These are phyloP conservation scores for Catocala fraxini DNA, from an alignment of 2,888 invertebrate species.

Conservation along the genomic window DNA sequence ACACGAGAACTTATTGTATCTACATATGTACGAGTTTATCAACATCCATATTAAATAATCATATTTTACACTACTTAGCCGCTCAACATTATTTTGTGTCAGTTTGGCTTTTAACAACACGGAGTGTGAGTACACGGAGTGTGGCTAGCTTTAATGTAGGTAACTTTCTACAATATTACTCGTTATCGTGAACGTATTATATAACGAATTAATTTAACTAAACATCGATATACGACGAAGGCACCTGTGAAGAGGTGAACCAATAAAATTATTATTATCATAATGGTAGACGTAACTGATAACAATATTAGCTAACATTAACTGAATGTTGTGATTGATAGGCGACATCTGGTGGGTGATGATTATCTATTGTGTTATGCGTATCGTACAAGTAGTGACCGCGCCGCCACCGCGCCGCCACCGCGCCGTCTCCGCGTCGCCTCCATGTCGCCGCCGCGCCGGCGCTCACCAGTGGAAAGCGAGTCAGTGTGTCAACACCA, in stretches of 20 bases:
- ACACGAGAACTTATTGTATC: constrained; percentile 8
- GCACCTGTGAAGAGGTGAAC: too few species aligned
- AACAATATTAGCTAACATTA: neutral
- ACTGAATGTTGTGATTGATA: constrained; percentile 9
- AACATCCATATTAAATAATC: neutral
- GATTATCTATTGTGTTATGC: constrained; percentile 43
- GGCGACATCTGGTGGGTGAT: constrained; percentile 33
- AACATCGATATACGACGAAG: too few species aligned
- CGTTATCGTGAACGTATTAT: too few species aligned
- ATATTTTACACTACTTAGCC: neutral
- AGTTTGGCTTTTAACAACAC: too few species aligned
- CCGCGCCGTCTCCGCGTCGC: constrained; percentile 38
- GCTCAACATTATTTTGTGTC: too few species aligned
- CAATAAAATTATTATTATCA: too few species aligned
- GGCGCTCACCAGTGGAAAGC: constrained; percentile 76
- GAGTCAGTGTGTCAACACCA: constrained; percentile 84
- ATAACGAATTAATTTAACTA: too few species aligned
- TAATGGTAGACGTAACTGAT: neutral
- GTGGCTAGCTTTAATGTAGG: too few species aligned
- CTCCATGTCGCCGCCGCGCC: neutral
- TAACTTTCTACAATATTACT: too few species aligned
- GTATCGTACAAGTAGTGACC: constrained; percentile 29
- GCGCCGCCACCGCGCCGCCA: too few species aligned
- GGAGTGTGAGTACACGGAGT: too few species aligned
- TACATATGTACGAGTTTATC: neutral